Conservation (phyloP, 2,888 invertebrate species). For the Microctonus brassicae region DNA sequence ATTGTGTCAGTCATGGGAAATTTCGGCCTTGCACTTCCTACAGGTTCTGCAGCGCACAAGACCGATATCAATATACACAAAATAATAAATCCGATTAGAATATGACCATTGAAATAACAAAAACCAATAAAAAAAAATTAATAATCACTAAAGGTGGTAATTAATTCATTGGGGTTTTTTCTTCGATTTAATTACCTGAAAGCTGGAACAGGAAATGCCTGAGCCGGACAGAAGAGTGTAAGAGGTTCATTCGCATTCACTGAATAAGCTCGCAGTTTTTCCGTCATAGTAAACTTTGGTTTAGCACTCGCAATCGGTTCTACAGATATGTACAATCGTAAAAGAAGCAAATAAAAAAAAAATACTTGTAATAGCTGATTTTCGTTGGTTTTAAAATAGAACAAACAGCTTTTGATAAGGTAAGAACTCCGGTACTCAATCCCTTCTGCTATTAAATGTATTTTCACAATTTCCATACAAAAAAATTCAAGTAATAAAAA, state of each 20-base stretch:
- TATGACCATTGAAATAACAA: not conserved
- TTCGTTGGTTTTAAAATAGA: too few species aligned
- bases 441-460: too few species aligned
- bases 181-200: slow-evolving; percentile 74
- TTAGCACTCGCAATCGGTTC: slow-evolving; percentile 78
- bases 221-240: slow-evolving; percentile 78
- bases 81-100: not conserved
- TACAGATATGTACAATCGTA: slow-evolving; percentile 60
- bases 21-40: slow-evolving; percentile 76
- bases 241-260: slow-evolving; percentile 56
- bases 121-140: not conserved
- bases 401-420: too few species aligned
- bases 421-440: too few species aligned
- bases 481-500: too few species aligned
- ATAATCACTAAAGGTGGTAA: not conserved
- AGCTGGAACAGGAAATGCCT: slow-evolving; percentile 79
- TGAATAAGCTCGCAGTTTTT: slow-evolving; percentile 55
- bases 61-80: not conserved
- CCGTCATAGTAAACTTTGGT: slow-evolving; percentile 64
- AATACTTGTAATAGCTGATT: too few species aligned
- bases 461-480: too few species aligned
- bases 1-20: slow-evolving; percentile 69
- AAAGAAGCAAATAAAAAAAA: too few species aligned
- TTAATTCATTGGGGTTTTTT: not conserved
- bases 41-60: slow-evolving; percentile 69